Percentiles rank a stretch among this genome's conserved stretches.
Conservation (phyloP, 2,113 vertebrate genomes). For the Excalfactoria chinensis region DNA sequence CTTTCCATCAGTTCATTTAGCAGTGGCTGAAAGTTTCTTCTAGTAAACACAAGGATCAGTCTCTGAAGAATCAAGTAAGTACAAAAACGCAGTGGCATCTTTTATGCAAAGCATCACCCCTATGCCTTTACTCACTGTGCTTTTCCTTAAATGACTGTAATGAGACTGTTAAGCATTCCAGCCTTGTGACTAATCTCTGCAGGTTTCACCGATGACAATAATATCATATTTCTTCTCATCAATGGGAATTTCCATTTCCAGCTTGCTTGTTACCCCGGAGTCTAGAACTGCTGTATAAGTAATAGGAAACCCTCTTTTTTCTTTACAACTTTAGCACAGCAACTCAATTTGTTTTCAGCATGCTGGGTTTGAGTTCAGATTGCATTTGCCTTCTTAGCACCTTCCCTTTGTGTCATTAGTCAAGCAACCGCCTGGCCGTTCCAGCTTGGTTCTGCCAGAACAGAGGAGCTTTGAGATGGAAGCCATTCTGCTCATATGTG, state of each 20-base stretch:
- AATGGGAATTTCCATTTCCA: conserved; percentile 45
- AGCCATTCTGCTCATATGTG: conserved; percentile 20
- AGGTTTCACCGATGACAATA: background rate
- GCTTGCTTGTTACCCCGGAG: background rate
- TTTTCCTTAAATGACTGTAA: conserved; percentile 26
- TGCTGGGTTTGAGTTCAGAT: background rate
- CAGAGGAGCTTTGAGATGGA: conserved; percentile 10
- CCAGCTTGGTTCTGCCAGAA: conserved; percentile 57
- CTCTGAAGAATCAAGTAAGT: background rate
- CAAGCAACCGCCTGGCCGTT: background rate
- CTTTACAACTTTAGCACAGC: background rate
- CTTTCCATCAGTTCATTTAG: background rate
- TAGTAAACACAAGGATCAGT: background rate
- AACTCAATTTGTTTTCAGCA: conserved; percentile 52
- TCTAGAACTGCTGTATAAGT: conserved; percentile 20
- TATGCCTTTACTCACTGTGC: background rate
- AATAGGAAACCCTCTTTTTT: conserved; percentile 43
- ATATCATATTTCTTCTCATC: conserved; percentile 39
- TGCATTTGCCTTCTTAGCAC: conserved; percentile 56
- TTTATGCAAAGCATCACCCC: background rate
- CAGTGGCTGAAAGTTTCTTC: background rate
- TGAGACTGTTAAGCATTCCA: background rate
- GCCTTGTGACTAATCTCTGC: conserved; percentile 25
- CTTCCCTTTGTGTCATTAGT: conserved; percentile 52
- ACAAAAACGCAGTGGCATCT: background rate